Conservation (phyloP, 1,140 invertebrate species). For the Aphaenogaster rudis region DNA sequence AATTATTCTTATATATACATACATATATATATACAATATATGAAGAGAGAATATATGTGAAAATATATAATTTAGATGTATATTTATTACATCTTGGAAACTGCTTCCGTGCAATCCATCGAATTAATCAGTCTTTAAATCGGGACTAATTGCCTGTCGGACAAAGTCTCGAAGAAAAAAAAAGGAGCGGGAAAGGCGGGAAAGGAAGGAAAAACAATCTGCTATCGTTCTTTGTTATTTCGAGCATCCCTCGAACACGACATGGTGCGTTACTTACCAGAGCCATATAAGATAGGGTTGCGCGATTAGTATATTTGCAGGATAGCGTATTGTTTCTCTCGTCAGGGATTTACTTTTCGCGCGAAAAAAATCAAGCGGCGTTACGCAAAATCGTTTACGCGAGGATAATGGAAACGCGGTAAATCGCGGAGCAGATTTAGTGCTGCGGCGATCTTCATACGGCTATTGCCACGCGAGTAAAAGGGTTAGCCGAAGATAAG, state of each 20-base stretch:
- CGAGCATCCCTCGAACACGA: constrained; percentile 15
- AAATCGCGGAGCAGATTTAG: constrained; percentile 32
- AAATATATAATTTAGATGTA: not conserved
- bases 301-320: constrained; percentile 26
- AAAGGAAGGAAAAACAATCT: not conserved
- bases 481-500: constrained; percentile 53
- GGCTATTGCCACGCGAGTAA: constrained; percentile 42
- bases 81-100: constrained; percentile 7
- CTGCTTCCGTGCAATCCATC: not conserved
- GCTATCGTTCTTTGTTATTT: constrained; percentile 29
- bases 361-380: not conserved
- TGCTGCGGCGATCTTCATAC: not conserved
- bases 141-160: not conserved
- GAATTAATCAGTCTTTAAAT: constrained; percentile 14
- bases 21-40: too few relatives aligned
- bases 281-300: not conserved
- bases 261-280: constrained; percentile 25
- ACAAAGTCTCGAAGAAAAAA: not conserved
- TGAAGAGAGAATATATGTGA: too few relatives aligned
- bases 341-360: not conserved
- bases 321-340: constrained; percentile 15
- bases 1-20: not conserved
- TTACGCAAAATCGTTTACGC: constrained; percentile 4
- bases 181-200: too few relatives aligned
- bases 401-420: not conserved